Conservation (phyloP, 1,140 invertebrate genomes). For the Agrypnia vestita region DNA sequence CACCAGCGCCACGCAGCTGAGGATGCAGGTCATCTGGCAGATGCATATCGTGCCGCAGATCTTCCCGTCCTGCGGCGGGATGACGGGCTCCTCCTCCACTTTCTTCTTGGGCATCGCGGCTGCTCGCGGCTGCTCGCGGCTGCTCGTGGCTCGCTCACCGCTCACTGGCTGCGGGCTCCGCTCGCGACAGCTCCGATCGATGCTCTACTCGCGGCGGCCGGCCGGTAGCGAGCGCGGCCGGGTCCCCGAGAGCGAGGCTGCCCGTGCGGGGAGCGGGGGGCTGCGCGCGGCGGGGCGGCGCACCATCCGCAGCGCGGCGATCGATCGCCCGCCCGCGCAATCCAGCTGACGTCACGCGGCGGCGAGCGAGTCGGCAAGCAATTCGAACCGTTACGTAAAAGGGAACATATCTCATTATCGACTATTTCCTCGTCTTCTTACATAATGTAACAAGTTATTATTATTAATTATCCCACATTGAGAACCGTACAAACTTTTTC, state of each 20-base stretch:
- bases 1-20: constrained; percentile 90
- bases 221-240: constrained; percentile 60
- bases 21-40: constrained; percentile 91
- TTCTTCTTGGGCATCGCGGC: constrained; percentile 82
- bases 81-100: constrained; percentile 84
- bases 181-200: not conserved
- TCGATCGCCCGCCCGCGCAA: constrained; percentile 50
- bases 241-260: constrained; percentile 64
- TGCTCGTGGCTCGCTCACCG: too few species aligned
- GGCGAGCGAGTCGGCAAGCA: constrained; percentile 8
- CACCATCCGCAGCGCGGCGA: constrained; percentile 55
- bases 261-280: constrained; percentile 60
- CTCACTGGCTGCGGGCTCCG: not conserved
- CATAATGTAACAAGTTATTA: too few species aligned
- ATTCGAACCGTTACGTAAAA: constrained; percentile 37
- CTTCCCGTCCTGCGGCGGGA: constrained; percentile 88
- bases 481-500: too few species aligned
- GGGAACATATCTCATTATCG: not conserved
- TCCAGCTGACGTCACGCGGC: constrained; percentile 22
- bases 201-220: constrained; percentile 27
- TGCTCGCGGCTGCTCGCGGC: too few species aligned
- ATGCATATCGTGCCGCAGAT: constrained; percentile 94
- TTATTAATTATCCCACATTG: too few species aligned
- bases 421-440: not conserved
- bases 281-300: constrained; percentile 33